Conservation (phyloP, 2,113 vertebrate species). For the Podocnemis expansa region DNA sequence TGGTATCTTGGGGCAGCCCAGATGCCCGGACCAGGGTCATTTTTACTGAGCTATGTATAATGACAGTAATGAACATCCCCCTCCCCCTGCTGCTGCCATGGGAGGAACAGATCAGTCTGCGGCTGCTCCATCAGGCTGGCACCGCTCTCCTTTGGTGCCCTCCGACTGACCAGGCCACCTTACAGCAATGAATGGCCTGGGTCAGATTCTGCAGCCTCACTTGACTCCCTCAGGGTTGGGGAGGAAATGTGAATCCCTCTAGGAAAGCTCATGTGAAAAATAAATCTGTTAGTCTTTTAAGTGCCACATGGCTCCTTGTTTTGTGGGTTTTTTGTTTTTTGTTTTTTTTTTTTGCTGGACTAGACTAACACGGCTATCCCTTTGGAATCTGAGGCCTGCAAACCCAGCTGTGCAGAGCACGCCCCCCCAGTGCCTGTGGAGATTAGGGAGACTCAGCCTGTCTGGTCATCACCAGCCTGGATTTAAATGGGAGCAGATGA, state of each 20-base stretch:
- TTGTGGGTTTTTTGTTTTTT: too few relatives aligned
- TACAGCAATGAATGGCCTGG: background rate
- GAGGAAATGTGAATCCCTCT: too few relatives aligned
- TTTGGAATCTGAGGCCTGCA: background rate
- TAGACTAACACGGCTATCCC: too few relatives aligned
- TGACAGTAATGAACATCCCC: slow-evolving; percentile 39
- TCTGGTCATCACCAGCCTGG: background rate
- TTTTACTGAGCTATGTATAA: slow-evolving; percentile 69
- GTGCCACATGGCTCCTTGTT: too few relatives aligned
- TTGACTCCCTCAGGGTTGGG: background rate
- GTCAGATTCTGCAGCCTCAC: rapidly evolving
- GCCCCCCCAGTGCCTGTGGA: background rate
- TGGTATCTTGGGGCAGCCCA: slow-evolving; percentile 24
- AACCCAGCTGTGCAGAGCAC: background rate
- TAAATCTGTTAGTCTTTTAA: too few relatives aligned
- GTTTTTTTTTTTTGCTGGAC: too few relatives aligned
- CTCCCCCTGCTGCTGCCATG: background rate
- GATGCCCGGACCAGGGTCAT: slow-evolving; percentile 32
- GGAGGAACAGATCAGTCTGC: background rate
- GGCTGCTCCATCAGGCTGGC: background rate
- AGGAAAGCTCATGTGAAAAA: too few relatives aligned
- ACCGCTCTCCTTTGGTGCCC: rapidly evolving
- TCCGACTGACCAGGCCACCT: background rate
- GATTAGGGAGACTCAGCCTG: slow-evolving; percentile 32
- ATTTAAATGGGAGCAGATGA: background rate